Evolutionary conservation across 2,113 vertebrate genomes (phyloP), one percentile per base, ranked within the genome.

Genomic region (Daboia siamensis): DNA sequence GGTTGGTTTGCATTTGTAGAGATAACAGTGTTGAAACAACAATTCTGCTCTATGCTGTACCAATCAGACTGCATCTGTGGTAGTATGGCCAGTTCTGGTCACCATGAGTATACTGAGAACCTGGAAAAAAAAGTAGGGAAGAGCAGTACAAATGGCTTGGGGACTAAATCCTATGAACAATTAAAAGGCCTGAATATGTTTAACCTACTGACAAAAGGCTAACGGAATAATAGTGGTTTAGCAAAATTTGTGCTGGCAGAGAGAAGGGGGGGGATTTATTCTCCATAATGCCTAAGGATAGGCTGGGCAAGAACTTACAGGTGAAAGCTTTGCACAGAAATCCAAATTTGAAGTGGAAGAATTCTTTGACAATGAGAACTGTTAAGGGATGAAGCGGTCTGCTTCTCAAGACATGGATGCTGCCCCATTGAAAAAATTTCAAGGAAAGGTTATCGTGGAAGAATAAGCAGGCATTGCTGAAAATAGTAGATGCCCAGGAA

Each of bases 401-500:
- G 74, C 17, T 44, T 80, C 74, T 44, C 17, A 3, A 80, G 33
- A 21, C 2, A 44, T 21, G 74, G 74, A 80, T 80, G 33, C 17
- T 80, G 74, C 74, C 44, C 7, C 74, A 44, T 21, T 80, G 74
- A 17, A 80, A 80, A 80, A 44, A 44, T 80, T 80, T 80, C 33
- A 80, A 80, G 69, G 15, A 39, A 80, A 80, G 2, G 69, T 80
- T 39, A 64, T 61, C 10, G 0, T 69, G 64, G 69, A 90, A 44
- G 91, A 90, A 15, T 56, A 61, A 51, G 23, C 92, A 26, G 17
- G 84, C 46, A n/a, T 87, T 92, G 13, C 64, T 21, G 3, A 93
- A 64, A 54, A 89, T 39, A 91, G 21, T 89, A 52, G 23, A 55
- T 15, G 17, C 44, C n/a, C 12, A 94, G 86, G 24, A 91, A 94